Conservation (phyloP, 2,797 vertebrate species). For the Rhabdomys pumilio region DNA sequence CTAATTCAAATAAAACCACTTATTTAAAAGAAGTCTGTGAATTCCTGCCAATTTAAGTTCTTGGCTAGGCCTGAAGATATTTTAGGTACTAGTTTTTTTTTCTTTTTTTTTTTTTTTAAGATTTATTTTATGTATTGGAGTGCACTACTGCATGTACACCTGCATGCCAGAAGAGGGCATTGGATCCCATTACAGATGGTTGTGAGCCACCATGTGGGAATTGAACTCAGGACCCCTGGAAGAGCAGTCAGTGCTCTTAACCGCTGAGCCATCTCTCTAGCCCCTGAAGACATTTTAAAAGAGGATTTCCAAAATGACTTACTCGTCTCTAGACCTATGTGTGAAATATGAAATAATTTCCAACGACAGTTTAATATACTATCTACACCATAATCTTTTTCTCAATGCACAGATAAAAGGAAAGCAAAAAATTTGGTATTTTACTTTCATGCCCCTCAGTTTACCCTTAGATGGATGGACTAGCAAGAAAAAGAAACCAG, state of each 20-base stretch:
- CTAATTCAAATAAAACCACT: neutral
- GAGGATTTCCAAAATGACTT: neutral
- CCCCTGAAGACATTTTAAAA: constrained; percentile 29
- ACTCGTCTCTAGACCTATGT: neutral
- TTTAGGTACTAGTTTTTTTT: neutral
- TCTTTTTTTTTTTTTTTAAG: neutral
- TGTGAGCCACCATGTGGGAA: neutral
- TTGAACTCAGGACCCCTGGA: neutral
- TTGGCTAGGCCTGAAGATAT: constrained; percentile 13
- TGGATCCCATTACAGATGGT: neutral
- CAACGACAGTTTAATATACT: constrained; percentile 9
- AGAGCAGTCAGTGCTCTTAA: neutral
- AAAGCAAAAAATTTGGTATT: neutral
- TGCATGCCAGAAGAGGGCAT: neutral
- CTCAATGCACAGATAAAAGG: constrained; percentile 13
- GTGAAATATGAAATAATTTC: constrained; percentile 18
- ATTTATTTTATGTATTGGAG: neutral
- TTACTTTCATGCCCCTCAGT: neutral
- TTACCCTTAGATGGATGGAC: neutral
- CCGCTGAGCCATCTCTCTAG: neutral
- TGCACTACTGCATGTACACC: neutral
- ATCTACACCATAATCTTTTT: constrained; percentile 25
- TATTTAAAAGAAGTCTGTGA: neutral
- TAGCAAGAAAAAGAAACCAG: neutral
- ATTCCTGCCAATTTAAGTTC: constrained; percentile 50